These are phyloP conservation scores for Forpus xanthops DNA, from an alignment of 2,797 vertebrate species.

Conservation along the genomic window DNA sequence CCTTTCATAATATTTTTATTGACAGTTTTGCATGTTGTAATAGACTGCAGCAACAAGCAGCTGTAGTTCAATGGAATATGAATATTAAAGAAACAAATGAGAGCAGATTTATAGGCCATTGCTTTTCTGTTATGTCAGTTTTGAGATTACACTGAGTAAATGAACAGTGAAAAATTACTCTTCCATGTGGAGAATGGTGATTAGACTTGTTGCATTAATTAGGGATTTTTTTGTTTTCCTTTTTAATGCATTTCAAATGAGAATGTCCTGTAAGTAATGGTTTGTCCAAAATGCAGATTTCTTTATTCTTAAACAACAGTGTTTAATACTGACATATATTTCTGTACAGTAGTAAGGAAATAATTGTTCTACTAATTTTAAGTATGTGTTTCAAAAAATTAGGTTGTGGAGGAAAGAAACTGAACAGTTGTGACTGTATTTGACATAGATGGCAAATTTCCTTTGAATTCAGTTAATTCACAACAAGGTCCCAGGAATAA, in stretches of 20 bases:
- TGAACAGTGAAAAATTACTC: slow-evolving; percentile 87
- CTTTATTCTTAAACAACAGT: slow-evolving; percentile 65
- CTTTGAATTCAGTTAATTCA: not conserved
- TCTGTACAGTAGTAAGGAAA: slow-evolving; percentile 31
- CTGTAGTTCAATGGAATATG: slow-evolving; percentile 81
- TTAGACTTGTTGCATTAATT: slow-evolving; percentile 90
- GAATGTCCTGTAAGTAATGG: slow-evolving; percentile 69
- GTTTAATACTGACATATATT: slow-evolving; percentile 37
- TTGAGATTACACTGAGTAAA: slow-evolving; percentile 84
- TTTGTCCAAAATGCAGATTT: slow-evolving; percentile 74
- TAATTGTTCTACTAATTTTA: not conserved
- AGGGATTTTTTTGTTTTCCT: slow-evolving; percentile 83
- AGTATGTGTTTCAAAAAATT: slow-evolving; percentile 10
- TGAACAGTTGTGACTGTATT: not conserved
- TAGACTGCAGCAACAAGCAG: slow-evolving; percentile 79
- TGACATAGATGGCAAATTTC: not conserved
- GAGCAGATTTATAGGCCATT: slow-evolving; percentile 83
- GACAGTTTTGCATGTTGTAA: slow-evolving; percentile 81
- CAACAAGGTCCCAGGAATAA: not conserved
- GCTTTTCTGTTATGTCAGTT: slow-evolving; percentile 83
- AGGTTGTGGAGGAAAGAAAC: not conserved
- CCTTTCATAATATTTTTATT: slow-evolving; percentile 85
- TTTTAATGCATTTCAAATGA: slow-evolving; percentile 84
- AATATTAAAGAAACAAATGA: slow-evolving; percentile 86
- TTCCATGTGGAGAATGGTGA: slow-evolving; percentile 86